Evolutionary conservation across 2,888 invertebrate species (phyloP), one percentile per base, ranked within the genome.

Genomic region (Himalopsyche anomala): DNA sequence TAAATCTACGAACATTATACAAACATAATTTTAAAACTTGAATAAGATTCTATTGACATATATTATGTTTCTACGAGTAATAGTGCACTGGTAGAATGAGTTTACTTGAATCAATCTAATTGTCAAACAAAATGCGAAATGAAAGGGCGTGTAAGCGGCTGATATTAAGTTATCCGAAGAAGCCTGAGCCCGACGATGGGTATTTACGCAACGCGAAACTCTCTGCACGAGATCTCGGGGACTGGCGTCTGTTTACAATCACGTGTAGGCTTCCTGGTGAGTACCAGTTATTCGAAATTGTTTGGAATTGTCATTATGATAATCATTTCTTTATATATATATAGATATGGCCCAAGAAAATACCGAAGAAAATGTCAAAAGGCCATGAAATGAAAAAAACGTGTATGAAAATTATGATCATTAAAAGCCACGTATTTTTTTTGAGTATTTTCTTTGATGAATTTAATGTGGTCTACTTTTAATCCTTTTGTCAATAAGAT

Each of bases 1-100:
- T 81, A 86, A 86, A 81, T 84, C 81, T 38, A 69, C 80, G 83
- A 45, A 83, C 80, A 56, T 56, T 28, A 28, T 28, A 28, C 28
- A 28, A 28, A 28, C 0, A 28, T 28, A 28, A 28, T 28, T 28
- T 28, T 28, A 28, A 28, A 28, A 28, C 28, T 28, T 28, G 28
- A 28, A 28, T 28, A 28, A 28, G 28, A 28, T 28, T 28, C 28
- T 28, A 28, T 28, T 28, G 28, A 28, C 28, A 28, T 28, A 28
- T 28, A 28, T 28, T 28, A 28, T 28, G 28, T 28, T 28, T 28
- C 2, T 42, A 42, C 6, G 42, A 9, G 45, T 51, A 51, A 12
- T 9, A 11, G 12, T 8, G 45, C 9, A 11, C 0, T 51, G 2
- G 3, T 4, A 11, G 15, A 3, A 5, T 51, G 2, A 3, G 3